Conservation (phyloP, 2,113 vertebrate species). For the Puffinus mauretanicus region DNA sequence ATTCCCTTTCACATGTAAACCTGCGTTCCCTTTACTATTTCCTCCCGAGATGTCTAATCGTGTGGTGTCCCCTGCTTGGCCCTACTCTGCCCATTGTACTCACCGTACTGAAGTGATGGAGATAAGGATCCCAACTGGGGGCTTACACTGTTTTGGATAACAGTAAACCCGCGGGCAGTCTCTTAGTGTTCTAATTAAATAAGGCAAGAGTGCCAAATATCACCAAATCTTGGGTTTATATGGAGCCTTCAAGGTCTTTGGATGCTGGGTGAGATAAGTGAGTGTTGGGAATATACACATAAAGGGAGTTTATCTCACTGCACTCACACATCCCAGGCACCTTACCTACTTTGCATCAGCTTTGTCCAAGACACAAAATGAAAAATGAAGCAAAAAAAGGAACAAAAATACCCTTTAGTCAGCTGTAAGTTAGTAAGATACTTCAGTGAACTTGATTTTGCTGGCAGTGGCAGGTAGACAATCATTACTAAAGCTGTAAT, state of each 20-base stretch:
- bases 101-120: rapidly evolving
- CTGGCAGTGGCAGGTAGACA: neutral
- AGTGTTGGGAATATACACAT: rapidly evolving
- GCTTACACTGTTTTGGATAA: neutral
- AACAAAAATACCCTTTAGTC: neutral
- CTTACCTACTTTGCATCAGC: neutral
- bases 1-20: neutral
- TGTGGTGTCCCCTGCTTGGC: neutral
- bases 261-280: neutral
- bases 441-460: neutral
- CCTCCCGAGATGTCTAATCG: neutral
- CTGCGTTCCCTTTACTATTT: rapidly evolving
- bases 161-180: neutral
- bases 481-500: neutral
- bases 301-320: rapidly evolving
- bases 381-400: neutral
- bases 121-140: neutral
- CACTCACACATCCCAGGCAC: neutral
- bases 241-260: neutral
- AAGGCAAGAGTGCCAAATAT: neutral
- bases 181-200: neutral
- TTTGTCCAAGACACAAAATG: neutral
- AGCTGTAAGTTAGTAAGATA: neutral
- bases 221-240: neutral
- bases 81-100: neutral